Evolutionary conservation across 1,140 invertebrate species (phyloP), one percentile per base, ranked within the genome.

Genomic region (Mylabris phalerata): DNA sequence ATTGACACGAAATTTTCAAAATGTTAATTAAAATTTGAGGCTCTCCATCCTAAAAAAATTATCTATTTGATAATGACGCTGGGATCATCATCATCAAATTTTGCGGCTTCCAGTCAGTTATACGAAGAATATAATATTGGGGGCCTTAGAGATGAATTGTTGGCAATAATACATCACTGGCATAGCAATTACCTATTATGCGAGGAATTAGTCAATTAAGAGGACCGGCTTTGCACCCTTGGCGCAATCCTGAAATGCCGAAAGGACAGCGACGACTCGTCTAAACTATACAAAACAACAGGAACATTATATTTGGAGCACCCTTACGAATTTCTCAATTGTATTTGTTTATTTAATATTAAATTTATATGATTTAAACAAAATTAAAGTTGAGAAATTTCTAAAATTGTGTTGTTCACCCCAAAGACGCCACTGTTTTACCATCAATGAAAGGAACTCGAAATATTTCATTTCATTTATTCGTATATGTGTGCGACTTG

Each of bases 141-240:
- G 6, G 41, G 41, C 41, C 4, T 11, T n/a, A 42, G 41, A 42
- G 41, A 42, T 42, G 41, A 42, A 42, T 19, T 19, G 32, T 32
- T 32, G 32, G 60, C 19, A 19, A 61, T 51, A 64, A 64, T 64
- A 64, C 60, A 60, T 66, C 61, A 66, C 60, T 59, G 62, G 66
- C 62, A 68, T 68, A 68, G 66, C 66, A 68, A 68, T 68, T 68
- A 66, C 64, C 66, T 62, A 68, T 68, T 68, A 67, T 66, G 60
- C 59, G 52, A 68, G 66, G 66, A 68, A 68, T 68, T 68, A 68
- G 66, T 68, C 64, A 68, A 68, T 68, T 68, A 68, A 68, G 65
- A 19, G 19, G 19, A 61, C 48, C 55, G 62, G 50, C 63, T 60
- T 48, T 50, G 50, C 44, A 42, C 60, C 60, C 66, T 46, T 50